Evolutionary conservation across 2,888 invertebrate species (phyloP).

Genomic region (Drosophila mulleri): DNA sequence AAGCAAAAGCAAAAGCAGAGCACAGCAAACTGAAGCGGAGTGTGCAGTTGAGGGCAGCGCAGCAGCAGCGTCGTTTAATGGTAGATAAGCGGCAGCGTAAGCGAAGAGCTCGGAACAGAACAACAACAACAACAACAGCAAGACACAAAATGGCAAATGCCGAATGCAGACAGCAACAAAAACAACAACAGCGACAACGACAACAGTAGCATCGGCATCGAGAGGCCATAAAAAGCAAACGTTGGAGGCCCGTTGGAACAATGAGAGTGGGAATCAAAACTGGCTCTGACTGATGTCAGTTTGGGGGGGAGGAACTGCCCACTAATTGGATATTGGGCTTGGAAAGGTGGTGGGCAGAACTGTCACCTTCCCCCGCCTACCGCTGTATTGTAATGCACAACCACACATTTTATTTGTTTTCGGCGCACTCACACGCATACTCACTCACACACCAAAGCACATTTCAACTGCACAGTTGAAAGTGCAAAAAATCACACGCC

Average conservation of each 20-base stretch:
- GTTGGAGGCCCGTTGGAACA: conserved; percentile 49
- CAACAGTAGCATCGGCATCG: conserved; percentile 43
- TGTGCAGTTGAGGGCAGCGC: conserved; percentile 6
- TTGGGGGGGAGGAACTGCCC: conserved; percentile 38
- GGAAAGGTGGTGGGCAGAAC: conserved; percentile 7
- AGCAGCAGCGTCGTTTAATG: conserved; percentile 50
- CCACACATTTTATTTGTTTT: conserved; percentile 60
- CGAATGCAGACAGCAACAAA: conserved; percentile 52
- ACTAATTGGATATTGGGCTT: conserved; percentile 58
- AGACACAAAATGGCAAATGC: conserved; percentile 55
- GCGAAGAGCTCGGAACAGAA: conserved; percentile 43
- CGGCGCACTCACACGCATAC: conserved; percentile 29
- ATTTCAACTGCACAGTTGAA: conserved; percentile 57
- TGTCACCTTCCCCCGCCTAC: neutral
- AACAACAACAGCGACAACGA: conserved; percentile 14
- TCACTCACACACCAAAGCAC: conserved; percentile 21
- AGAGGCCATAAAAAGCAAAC: conserved; percentile 58
- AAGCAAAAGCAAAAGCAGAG: conserved; percentile 30
- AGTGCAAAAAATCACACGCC: conserved; percentile 72
- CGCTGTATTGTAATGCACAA: conserved; percentile 31
- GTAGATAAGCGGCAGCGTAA: conserved; percentile 55
- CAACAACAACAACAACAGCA: conserved; percentile 14
- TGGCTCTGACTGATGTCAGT: conserved; percentile 63
- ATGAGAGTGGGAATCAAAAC: conserved; percentile 54
- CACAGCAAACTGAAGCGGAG: conserved; percentile 23